Evolutionary conservation across 2,113 vertebrate species (phyloP), one percentile per base, ranked within the genome.

Genomic region (Gnathonemus longibarbis): DNA sequence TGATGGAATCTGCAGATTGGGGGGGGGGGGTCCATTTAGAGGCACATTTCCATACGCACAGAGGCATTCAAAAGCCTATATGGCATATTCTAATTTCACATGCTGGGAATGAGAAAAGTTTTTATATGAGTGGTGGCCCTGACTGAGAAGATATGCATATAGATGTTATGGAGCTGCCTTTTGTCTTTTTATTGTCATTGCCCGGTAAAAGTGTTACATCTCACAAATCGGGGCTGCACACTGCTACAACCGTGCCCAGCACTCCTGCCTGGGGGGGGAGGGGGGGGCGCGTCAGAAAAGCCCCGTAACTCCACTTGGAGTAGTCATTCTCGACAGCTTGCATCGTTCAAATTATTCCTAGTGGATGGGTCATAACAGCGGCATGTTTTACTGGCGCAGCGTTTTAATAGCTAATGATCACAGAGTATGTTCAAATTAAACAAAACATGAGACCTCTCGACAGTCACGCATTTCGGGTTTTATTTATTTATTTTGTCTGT

Each of bases 381-480:
- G 52, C 48, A n/a, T 52, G 56, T 88, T 90, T 86, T 87, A 89
- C 83, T 42, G 27, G 80, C 77, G 50, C 70, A 74, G n/a, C 19
- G 62, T 90, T 90, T 89, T 90, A 90, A 90, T 89, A 89, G 90
- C 88, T 85, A 50, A 89, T 90, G 84, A 90, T 90, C 74, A 87
- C 87, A 88, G 88, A 89, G 56, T 52, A 83, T 86, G 74, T 89
- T 77, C 74, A 66, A 70, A 88, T 89, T 90, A 56, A 87, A 88
- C 88, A 88, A 86, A 77, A 89, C 88, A 94, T 90, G 74, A 88
- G 90, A 80, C 88, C 92, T 92, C 91, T 92, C 93, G 94, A 92
- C 93, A 35, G n/a, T 2, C 5, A 6, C 49, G 52, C 21, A 50
- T 52, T 52, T 52, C 2, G 58, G 58, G n/a, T n/a, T 88, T 77